Conservation (phyloP, 2,113 vertebrate genomes). For the Ursus arctos region DNA sequence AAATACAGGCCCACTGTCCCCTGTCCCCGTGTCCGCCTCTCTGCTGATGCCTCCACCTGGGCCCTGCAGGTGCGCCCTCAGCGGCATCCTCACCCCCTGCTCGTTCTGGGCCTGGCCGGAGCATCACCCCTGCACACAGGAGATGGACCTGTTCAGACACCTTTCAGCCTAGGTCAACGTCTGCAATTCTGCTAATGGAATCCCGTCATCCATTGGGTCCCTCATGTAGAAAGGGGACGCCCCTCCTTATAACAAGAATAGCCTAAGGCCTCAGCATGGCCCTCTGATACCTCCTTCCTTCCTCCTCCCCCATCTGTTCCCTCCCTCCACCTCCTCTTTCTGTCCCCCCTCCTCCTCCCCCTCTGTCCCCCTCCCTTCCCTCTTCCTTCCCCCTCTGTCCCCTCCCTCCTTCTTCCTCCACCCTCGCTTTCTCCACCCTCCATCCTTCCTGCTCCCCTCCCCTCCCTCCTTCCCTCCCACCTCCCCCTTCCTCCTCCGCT, state of each 20-base stretch:
- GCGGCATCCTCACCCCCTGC: no score
- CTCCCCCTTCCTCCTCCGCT: background rate
- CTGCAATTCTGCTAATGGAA: background rate
- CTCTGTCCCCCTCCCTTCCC: background rate
- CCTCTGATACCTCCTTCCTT: fast-evolving
- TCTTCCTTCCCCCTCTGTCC: background rate
- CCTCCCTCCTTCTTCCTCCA: no score
- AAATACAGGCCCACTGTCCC: background rate
- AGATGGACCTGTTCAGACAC: background rate
- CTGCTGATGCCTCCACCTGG: background rate
- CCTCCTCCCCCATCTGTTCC: no score
- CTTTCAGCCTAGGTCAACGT: background rate
- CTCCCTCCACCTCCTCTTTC: no score
- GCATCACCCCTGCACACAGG: no score
- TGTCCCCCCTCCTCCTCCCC: no score
- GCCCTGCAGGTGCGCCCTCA: no score
- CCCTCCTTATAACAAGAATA: no score
- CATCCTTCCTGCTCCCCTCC: fast-evolving
- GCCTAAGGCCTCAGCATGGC: background rate
- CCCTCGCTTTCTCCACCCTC: no score
- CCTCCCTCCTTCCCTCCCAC: background rate
- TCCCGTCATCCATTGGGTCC: no score
- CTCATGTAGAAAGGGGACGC: background rate
- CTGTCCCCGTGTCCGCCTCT: background rate
- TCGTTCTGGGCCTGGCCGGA: no score